Conservation (phyloP, 2,797 vertebrate species). For the Emys orbicularis region DNA sequence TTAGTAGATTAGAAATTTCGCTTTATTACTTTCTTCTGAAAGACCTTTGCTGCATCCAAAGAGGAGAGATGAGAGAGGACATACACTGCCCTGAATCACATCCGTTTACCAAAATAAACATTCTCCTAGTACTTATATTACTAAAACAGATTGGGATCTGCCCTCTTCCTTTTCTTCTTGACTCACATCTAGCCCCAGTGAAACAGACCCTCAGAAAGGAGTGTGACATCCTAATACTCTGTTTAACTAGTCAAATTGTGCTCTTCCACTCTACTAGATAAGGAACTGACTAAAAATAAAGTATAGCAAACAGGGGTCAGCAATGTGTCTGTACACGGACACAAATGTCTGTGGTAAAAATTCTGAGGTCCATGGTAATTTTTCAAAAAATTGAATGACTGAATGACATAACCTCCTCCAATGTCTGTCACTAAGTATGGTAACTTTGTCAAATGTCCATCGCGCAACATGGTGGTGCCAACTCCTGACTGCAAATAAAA, state of each 20-base stretch:
- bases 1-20: background rate
- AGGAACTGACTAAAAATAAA: constrained; percentile 1
- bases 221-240: background rate
- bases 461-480: too few species aligned
- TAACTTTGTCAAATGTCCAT: too few species aligned
- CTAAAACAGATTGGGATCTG: background rate
- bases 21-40: background rate
- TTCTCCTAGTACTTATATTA: background rate
- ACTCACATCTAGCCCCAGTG: background rate
- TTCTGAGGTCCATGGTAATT: too few species aligned
- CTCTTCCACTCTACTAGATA: background rate
- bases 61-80: constrained; percentile 29
- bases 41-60: constrained; percentile 4
- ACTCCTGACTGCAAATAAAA: background rate
- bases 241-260: background rate
- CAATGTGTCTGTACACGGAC: too few species aligned
- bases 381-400: too few species aligned
- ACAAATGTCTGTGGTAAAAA: too few species aligned
- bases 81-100: background rate
- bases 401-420: too few species aligned
- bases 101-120: background rate
- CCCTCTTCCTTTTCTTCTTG: background rate
- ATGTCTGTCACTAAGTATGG: too few species aligned
- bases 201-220: constrained; percentile 1
- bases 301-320: background rate